Evolutionary conservation across 2,797 vertebrate species (phyloP), one percentile per base, ranked within the genome.

Genomic region (Lepidocolaptes lacrymiger): DNA sequence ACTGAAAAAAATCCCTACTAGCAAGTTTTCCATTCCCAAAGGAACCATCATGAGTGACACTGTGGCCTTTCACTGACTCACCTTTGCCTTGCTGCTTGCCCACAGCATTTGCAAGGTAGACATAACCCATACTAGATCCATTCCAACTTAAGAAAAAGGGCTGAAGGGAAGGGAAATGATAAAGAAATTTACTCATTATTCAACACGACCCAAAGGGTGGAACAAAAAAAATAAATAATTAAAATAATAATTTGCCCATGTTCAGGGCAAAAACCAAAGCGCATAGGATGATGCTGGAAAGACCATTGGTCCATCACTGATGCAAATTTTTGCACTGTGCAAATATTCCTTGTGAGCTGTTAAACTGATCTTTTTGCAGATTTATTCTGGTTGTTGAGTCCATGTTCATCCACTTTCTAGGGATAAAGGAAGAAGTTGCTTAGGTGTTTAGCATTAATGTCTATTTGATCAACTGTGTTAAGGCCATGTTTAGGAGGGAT

Each of bases 11-110:
- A 9, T 44, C 61, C 14, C 52, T 82, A 15, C 52, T 32, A 30
- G n/a, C 32, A 44, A n/a, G n/a, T 41, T n/a, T 24, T 71, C 32
- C 39, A 66, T 62, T 68, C 75, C 52, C 30, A 7, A 61, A 34
- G 36, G 14, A 79, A 16, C 41, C 1, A 4, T 13, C 6, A 3
- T 22, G 77, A 58, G 58, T 0, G 1, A 27, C 1, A 5, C 34
- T 6, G 61, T 21, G 59, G 44, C 67, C 19, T 39, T 54, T 67
- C 1, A 2, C n/a, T 69, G 68, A 7, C 46, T 72, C 0, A 0
- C 6, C 20, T n/a, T 26, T 5, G 3, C 20, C 16, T 41, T 0
- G 0, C 58, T 58, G 37, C 58, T 88, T 55, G 51, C 18, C 27
- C 32, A 48, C n/a, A 51, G 46, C 41, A 66, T 11, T 34, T 77